phyloP scores from a whole-genome alignment of 2,888 invertebrate genomes.

The Plebejus anna region DNA sequence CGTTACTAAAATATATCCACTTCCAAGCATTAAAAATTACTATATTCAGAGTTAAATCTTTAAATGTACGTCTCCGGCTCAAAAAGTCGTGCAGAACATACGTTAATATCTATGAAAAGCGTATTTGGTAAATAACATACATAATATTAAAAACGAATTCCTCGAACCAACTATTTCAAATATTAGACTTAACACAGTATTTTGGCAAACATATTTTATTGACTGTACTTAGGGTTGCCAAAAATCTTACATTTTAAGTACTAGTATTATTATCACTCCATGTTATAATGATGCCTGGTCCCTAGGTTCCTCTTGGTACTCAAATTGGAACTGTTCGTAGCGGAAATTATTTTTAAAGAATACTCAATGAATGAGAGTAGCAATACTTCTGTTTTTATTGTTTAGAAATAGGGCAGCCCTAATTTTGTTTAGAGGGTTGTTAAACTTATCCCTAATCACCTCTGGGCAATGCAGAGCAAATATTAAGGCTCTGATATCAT shows the following conservation, averaged over 20 bases:
- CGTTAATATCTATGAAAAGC: not conserved
- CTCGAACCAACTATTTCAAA: conserved; percentile 6
- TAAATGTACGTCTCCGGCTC: not conserved
- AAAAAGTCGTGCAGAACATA: not conserved
- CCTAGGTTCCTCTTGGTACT: no score
- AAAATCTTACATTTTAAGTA: not conserved
- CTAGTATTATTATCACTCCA: not conserved
- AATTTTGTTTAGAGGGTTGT: conserved; percentile 2
- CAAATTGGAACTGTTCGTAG: no score
- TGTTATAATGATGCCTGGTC: no score
- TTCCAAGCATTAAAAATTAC: not conserved
- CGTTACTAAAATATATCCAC: not conserved
- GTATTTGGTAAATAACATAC: conserved; percentile 7
- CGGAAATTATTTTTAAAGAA: no score
- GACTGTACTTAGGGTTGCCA: not conserved
- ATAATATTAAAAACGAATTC: conserved; percentile 9
- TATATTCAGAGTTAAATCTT: not conserved
- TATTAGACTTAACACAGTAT: not conserved
- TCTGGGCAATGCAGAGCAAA: not conserved
- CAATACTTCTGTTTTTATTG: not conserved
- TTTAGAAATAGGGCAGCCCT: not conserved
- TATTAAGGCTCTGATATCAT: conserved; percentile 2
- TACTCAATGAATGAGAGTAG: not conserved
- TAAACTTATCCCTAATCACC: not conserved
- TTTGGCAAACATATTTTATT: conserved; percentile 15